Conservation (phyloP, 1,140 invertebrate species). For the Wasmannia auropunctata region DNA sequence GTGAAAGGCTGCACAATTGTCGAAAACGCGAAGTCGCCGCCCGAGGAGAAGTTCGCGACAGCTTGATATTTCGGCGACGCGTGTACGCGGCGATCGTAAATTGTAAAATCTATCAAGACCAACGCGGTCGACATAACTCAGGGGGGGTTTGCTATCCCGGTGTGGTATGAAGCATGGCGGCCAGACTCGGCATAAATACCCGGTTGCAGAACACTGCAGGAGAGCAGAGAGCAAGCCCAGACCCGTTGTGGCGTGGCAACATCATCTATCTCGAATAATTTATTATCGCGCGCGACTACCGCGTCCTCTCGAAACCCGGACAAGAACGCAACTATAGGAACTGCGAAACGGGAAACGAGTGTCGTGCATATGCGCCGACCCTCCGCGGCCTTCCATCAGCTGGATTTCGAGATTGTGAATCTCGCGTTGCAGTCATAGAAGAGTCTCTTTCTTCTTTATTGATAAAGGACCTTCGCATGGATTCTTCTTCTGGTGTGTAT, state of each 20-base stretch:
- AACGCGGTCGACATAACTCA: constrained; percentile 85
- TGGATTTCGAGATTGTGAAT: constrained; percentile 1
- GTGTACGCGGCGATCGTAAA: constrained; percentile 81
- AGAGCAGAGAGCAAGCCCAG: constrained; percentile 77
- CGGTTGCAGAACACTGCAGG: constrained; percentile 82
- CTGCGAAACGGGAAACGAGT: constrained; percentile 77
- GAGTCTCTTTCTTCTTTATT: not conserved
- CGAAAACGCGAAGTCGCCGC: constrained; percentile 57
- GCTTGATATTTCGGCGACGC: constrained; percentile 73
- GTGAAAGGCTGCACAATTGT: constrained; percentile 26
- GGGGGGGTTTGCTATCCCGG: constrained; percentile 77
- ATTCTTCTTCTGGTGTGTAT: not conserved
- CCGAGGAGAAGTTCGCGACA: constrained; percentile 57
- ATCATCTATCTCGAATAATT: constrained; percentile 86
- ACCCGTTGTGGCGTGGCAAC: constrained; percentile 83
- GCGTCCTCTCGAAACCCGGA: constrained; percentile 83
- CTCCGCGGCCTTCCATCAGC: constrained; percentile 51
- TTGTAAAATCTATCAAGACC: constrained; percentile 86
- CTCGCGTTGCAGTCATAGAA: not conserved
- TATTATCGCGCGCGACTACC: constrained; percentile 82
- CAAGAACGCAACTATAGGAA: constrained; percentile 83
- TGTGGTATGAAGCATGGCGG: constrained; percentile 84
- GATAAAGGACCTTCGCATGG: not conserved
- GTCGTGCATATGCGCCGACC: constrained; percentile 58
- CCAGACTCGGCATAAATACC: constrained; percentile 85